Conservation (phyloP, 2,113 vertebrate species). For the Callopanchax toddi region DNA sequence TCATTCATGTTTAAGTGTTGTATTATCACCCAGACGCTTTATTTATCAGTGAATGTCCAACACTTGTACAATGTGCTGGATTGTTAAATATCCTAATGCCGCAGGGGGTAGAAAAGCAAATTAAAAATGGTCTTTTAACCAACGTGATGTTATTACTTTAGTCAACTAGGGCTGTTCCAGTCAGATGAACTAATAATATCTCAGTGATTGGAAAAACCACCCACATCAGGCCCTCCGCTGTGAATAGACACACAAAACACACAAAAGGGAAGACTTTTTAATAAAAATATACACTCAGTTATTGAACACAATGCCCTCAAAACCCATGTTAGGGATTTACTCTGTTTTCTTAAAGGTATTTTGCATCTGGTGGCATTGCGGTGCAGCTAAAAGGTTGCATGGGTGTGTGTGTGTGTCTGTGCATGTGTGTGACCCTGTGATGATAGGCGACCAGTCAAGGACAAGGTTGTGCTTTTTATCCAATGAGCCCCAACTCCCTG, state of each 20-base stretch:
- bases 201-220: constrained; percentile 16
- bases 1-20: neutral
- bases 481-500: too few species aligned
- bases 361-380: too few species aligned
- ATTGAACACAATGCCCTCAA: too few species aligned
- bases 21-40: neutral
- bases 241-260: constrained; percentile 2
- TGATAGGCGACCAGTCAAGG: too few species aligned
- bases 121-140: constrained; percentile 1
- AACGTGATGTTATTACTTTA: neutral
- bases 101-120: constrained; percentile 2
- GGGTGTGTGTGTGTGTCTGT: too few species aligned
- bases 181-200: constrained; percentile 2
- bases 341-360: too few species aligned
- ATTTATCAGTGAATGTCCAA: neutral
- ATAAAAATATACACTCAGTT: too few species aligned
- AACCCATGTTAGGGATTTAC: too few species aligned
- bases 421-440: too few species aligned
- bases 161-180: constrained; percentile 5
- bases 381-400: too few species aligned
- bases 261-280: neutral
- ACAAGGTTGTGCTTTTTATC: too few species aligned
- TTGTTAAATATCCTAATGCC: neutral
- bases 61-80: neutral
- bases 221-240: constrained; percentile 2